Conservation (phyloP, 2,113 vertebrate genomes). For the Bos indicus region DNA sequence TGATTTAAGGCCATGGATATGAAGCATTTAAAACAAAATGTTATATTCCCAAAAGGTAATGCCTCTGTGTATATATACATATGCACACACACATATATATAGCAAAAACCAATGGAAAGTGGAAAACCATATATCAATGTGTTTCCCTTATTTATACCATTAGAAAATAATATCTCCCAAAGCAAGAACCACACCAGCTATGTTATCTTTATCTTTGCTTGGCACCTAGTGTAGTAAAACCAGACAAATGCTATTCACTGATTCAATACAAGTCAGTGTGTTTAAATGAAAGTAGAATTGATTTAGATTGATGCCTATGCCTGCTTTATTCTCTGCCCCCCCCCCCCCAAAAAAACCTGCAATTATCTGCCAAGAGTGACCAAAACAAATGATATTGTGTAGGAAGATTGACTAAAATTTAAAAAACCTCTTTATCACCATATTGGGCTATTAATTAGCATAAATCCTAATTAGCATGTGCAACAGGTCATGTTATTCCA, state of each 20-base stretch:
- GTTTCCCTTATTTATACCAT: background rate
- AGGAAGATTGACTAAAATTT: background rate
- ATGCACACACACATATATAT: background rate
- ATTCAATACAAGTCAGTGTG: background rate
- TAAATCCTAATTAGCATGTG: slow-evolving; percentile 11
- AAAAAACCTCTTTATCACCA: background rate
- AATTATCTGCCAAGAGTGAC: background rate
- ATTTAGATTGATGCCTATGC: background rate
- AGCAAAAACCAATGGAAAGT: background rate
- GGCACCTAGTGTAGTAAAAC: background rate
- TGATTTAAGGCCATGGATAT: background rate
- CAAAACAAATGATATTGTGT: background rate
- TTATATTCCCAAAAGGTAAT: background rate
- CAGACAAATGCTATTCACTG: slow-evolving; percentile 6
- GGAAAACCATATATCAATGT: background rate
- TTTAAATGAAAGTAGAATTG: slow-evolving; percentile 33
- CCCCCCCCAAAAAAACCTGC: background rate
- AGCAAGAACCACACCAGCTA: background rate
- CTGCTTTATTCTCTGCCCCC: background rate
- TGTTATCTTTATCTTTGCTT: slow-evolving; percentile 31
- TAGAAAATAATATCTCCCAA: slow-evolving; percentile 24
- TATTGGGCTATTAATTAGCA: slow-evolving; percentile 2
- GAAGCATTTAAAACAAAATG: slow-evolving; percentile 27
- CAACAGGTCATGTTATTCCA: background rate
- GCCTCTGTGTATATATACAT: background rate